These are phyloP conservation scores for Cordilura impudica DNA, from an alignment of 2,888 invertebrate species.

Conservation along the genomic window DNA sequence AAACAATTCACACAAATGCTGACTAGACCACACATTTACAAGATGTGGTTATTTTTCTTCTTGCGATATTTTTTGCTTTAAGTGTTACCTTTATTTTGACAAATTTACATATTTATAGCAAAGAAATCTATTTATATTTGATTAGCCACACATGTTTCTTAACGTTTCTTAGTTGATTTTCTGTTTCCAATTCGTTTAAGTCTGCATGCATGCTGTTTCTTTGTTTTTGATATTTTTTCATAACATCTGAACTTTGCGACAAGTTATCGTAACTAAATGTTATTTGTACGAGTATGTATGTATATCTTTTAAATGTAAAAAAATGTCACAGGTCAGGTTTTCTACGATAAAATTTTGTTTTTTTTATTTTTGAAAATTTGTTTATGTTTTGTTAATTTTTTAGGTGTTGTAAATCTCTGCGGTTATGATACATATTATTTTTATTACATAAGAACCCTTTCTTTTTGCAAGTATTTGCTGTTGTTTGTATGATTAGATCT, in stretches of 20 bases:
- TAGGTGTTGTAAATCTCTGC: no score
- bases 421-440: no score
- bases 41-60: slow-evolving; percentile 2
- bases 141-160: background rate
- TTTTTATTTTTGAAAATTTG: no score
- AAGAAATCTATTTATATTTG: background rate
- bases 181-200: slow-evolving; percentile 6
- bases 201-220: slow-evolving; percentile 7
- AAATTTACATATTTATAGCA: slow-evolving; percentile 34
- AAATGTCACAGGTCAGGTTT: background rate
- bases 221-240: background rate
- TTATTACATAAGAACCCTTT: no score
- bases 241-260: slow-evolving; percentile 40
- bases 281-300: background rate
- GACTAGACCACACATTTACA: background rate
- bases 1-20: background rate
- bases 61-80: slow-evolving; percentile 6
- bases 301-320: no score
- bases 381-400: no score
- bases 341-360: background rate
- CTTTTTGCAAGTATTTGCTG: no score
- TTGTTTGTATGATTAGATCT: no score
- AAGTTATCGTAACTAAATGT: slow-evolving; percentile 8
- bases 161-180: background rate
- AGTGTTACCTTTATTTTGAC: background rate